A percentile compares a stretch with the other conserved stretches of the same genome.
These are phyloP conservation scores for Decapterus maruadsi DNA, from an alignment of 2,797 vertebrate species.

Conservation along the genomic window DNA sequence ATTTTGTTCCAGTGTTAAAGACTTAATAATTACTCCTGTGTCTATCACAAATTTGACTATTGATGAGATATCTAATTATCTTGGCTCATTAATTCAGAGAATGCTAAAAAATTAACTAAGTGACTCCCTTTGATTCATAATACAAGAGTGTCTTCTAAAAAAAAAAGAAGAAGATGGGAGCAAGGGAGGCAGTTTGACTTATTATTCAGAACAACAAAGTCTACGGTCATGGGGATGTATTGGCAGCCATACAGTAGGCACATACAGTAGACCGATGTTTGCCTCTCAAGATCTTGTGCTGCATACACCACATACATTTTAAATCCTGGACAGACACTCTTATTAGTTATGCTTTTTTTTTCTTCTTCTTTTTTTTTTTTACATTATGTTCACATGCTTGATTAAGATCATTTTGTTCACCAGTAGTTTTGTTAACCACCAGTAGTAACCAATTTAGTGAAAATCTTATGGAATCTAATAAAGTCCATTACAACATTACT, in stretches of 20 bases:
- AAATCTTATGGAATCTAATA: background rate
- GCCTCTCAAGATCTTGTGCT: background rate
- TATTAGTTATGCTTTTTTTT: conserved; percentile 25
- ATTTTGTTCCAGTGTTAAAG: conserved; percentile 5
- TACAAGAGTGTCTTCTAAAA: background rate
- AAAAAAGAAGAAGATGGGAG: background rate
- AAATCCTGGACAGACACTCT: conserved; percentile 48
- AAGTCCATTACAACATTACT: background rate
- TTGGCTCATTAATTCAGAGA: conserved; percentile 10
- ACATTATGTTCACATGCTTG: conserved; percentile 48
- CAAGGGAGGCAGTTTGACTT: background rate
- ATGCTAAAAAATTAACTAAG: background rate
- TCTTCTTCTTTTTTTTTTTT: conserved; percentile 52
- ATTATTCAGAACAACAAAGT: background rate
- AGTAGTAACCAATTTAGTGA: background rate
- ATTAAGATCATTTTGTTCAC: conserved; percentile 45
- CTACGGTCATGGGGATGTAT: no score
- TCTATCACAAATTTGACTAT: conserved; percentile 7
- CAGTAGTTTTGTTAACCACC: no score
- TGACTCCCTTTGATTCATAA: background rate
- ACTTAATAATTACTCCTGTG: background rate
- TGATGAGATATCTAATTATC: conserved; percentile 27
- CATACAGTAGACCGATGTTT: background rate
- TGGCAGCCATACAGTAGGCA: no score
- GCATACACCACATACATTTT: conserved; percentile 10